Percentiles rank a stretch among this genome's conserved stretches.
phyloP scores from a whole-genome alignment of 2,797 vertebrate genomes.

The Hypotaenidia okinawae region DNA sequence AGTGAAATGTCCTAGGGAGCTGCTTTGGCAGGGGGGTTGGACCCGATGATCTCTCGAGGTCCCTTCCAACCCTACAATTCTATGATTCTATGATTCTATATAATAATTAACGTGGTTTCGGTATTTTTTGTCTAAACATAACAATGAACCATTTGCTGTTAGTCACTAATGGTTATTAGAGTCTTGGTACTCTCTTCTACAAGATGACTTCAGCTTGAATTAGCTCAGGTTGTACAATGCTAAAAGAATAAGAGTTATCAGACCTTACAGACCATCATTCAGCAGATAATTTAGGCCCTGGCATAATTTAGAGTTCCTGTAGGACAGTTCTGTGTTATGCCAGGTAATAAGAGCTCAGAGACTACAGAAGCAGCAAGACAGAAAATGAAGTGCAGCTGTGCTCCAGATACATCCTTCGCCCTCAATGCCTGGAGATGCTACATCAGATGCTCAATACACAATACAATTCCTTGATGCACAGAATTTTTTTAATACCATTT shows the following conservation, averaged over 20 bases:
- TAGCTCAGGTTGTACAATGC: background rate
- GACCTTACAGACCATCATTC: background rate
- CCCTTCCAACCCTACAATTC: too few relatives aligned
- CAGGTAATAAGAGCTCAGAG: background rate
- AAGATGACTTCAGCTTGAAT: background rate
- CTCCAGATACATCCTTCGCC: background rate
- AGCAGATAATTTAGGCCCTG: background rate
- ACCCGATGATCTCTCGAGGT: too few relatives aligned
- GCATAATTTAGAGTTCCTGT: constrained; percentile 21
- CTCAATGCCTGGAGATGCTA: background rate
- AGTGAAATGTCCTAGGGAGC: too few relatives aligned
- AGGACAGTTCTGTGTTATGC: constrained; percentile 1
- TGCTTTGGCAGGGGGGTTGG: too few relatives aligned
- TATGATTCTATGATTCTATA: too few relatives aligned
- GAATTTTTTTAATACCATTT: background rate
- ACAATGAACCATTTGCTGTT: background rate
- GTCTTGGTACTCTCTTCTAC: background rate
- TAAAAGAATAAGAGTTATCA: background rate
- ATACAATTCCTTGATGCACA: background rate
- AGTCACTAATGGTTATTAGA: background rate
- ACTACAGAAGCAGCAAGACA: background rate
- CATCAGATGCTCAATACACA: background rate
- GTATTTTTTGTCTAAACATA: too few relatives aligned
- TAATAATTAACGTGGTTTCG: background rate
- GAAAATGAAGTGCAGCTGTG: background rate